phyloP scores from a whole-genome alignment of 2,113 vertebrate species.

The Psettodes erumei region DNA sequence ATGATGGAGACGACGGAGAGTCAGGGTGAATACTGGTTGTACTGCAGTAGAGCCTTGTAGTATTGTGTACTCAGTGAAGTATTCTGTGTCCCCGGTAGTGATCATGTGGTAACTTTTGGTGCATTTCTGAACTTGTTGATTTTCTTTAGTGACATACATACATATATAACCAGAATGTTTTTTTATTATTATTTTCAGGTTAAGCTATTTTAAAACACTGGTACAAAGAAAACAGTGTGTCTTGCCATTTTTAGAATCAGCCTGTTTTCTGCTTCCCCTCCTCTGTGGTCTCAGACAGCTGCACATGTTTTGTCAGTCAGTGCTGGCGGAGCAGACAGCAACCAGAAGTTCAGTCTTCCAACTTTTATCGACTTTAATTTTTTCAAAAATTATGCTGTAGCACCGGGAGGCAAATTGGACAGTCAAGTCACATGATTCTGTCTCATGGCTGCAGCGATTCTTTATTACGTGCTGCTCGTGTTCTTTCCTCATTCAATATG shows the following conservation, averaged over 20 bases:
- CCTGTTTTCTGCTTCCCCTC: not conserved
- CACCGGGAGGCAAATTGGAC: constrained; percentile 14
- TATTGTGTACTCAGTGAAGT: constrained; percentile 12
- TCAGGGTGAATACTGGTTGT: not conserved
- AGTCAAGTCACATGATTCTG: constrained; percentile 21
- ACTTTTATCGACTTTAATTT: constrained; percentile 26
- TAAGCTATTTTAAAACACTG: not conserved
- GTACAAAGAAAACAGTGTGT: not conserved
- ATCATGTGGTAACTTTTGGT: not conserved
- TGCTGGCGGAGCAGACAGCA: constrained; percentile 19
- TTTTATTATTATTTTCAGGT: not conserved
- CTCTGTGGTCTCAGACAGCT: constrained; percentile 5
- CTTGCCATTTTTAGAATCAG: constrained; percentile 10
- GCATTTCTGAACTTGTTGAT: not conserved
- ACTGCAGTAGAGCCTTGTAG: constrained; percentile 16
- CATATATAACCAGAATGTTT: not conserved
- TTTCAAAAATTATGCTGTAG: constrained; percentile 32
- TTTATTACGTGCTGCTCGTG: not conserved
- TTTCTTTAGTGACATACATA: not conserved
- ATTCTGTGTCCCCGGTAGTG: not conserved
- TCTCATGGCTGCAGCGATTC: not conserved
- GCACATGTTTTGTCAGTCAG: constrained; percentile 18
- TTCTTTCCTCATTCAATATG: not conserved
- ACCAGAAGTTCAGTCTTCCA: constrained; percentile 25
- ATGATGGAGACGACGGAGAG: constrained; percentile 25